These are phyloP conservation scores for Autographa gamma DNA, from an alignment of 2,888 invertebrate genomes.

Conservation along the genomic window DNA sequence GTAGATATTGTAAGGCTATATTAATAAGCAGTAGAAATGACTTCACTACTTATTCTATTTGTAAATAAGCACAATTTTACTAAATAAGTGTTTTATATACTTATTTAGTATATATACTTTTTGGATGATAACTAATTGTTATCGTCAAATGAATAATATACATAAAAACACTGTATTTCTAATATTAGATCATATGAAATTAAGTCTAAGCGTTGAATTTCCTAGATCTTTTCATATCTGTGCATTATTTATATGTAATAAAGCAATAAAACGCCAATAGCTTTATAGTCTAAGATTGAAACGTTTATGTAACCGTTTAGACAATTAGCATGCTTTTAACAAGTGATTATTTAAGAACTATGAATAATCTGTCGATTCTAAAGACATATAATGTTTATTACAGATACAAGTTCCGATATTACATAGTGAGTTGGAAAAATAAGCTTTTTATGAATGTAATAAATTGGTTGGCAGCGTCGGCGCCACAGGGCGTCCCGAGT, in stretches of 20 bases:
- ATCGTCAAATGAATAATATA: neutral
- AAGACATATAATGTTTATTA: slow-evolving; percentile 35
- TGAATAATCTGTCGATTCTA: slow-evolving; percentile 32
- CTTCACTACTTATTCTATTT: no score
- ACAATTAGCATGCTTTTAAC: slow-evolving; percentile 21
- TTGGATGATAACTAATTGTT: no score
- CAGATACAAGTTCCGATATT: slow-evolving; percentile 22
- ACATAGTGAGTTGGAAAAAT: slow-evolving; percentile 20
- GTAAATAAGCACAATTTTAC: no score
- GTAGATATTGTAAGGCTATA: no score
- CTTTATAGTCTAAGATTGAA: slow-evolving; percentile 2
- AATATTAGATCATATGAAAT: neutral
- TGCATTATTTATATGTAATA: slow-evolving; percentile 21
- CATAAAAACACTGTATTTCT: neutral
- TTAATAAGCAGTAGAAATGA: no score
- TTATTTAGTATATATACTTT: no score
- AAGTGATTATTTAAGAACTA: slow-evolving; percentile 24
- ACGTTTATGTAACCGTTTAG: neutral
- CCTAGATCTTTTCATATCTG: neutral
- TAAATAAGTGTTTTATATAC: no score
- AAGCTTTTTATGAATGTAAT: slow-evolving; percentile 27
- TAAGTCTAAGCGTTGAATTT: neutral
- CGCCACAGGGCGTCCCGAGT: slow-evolving; percentile 29
- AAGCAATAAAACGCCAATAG: slow-evolving; percentile 11
- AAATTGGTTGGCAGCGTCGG: slow-evolving; percentile 26